A percentile compares a stretch with the other conserved stretches of the same genome.
phyloP scores from a whole-genome alignment of 2,113 vertebrate species.

The Rhea pennata region DNA sequence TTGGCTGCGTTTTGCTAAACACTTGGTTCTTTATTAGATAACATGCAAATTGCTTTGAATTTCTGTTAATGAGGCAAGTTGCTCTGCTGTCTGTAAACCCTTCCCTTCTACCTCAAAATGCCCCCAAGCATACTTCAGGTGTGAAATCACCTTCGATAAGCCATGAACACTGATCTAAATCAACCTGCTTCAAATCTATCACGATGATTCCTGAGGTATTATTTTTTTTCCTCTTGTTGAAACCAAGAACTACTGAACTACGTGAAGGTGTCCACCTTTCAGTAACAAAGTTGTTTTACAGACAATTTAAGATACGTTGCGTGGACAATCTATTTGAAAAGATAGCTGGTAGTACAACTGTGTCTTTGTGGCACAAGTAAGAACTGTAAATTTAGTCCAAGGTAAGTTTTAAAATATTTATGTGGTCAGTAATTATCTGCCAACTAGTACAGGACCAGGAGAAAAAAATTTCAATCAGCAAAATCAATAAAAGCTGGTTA shows the following conservation, averaged over 20 bases:
- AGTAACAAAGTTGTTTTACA: background rate
- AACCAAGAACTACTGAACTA: background rate
- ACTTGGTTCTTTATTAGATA: too few relatives aligned
- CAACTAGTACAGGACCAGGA: background rate
- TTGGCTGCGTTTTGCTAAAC: background rate
- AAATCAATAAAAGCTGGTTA: background rate
- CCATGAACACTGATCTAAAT: background rate
- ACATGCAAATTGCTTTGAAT: background rate
- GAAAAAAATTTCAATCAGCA: background rate
- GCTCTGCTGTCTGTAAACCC: background rate
- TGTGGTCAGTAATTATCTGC: background rate
- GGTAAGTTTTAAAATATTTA: background rate
- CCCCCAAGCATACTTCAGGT: background rate
- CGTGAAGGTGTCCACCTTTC: background rate
- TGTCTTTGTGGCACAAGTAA: background rate
- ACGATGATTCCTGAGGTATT: background rate
- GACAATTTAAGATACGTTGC: background rate
- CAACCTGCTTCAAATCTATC: accelerated
- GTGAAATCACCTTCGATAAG: background rate
- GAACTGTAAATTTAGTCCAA: background rate
- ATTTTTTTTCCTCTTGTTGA: background rate
- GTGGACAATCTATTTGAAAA: background rate
- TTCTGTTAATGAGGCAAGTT: background rate
- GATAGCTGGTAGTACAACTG: background rate
- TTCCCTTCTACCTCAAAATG: background rate